Evolutionary conservation across 2,113 vertebrate species (phyloP), one percentile per base, ranked within the genome.

Genomic region (Cranoglanis bouderius): DNA sequence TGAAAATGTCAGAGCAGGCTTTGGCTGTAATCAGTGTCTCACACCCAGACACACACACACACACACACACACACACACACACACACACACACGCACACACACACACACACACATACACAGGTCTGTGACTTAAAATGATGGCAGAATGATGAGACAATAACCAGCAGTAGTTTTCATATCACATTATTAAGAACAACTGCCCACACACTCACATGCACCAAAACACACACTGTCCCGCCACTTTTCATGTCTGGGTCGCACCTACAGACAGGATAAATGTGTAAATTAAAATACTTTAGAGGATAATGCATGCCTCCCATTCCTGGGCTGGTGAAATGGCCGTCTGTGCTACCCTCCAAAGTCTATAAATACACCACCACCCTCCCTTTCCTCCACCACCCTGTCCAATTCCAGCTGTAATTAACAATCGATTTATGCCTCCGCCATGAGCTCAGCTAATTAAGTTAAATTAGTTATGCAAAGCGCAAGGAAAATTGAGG

Each of bases 391-490:
- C 59, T 78, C 43, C 26, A 16, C 61, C 59, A 88, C 74, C 74
- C 57, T 49, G 18, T 67, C 88, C 74, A 89, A 89, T 89, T 85
- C 88, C 83, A 81, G 74, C 88, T 78, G 83, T 89, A 89, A 89
- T 89, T 89, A 89, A 89, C 88, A 89, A 85, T 89, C 88, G 88
- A 89, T 89, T 89, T 89, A 89, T 89, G 83, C 74, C 74, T 85
- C 74, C 49, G 83, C 84, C 88, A 89, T 70, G 88, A 85, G 74
- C 83, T 53, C 19, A 75, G 74, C 88, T 89, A 89, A 89, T 89
- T 89, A 89, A 85, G 88, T 89, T 85, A 85, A 85, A 89, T 89
- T 89, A 89, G 88, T 89, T 89, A 89, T 89, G 88, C 88, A 89
- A 89, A 89, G 84, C 83, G 40, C 57, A 53, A 61, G 61, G 75